Evolutionary conservation across 2,113 vertebrate genomes (phyloP), one percentile per base, ranked within the genome.

Genomic region (Rana temporaria): DNA sequence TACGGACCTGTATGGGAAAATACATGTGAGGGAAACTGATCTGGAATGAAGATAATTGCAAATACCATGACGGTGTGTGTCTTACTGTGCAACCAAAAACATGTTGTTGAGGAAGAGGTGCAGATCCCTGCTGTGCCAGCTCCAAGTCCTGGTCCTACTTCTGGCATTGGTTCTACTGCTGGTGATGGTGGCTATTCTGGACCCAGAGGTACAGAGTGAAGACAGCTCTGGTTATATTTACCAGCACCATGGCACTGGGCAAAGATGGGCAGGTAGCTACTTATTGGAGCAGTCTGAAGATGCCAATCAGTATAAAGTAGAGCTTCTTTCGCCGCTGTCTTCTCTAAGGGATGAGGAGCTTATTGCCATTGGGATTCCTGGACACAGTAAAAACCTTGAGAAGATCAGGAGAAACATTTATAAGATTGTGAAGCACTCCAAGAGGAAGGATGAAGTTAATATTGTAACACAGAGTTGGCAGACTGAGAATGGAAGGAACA

Each of bases 331-430:
- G 0, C 92, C 94, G 1, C 86, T 95, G 48, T 89, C 93, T 82
- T 92, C 95, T 7, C 87, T 98, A 70, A 88, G 90, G 73, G 96
- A 97, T 70, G 96, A 98, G 0, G 92, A 96, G 81, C 81, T 98
- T 56, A 90, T 89, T 82, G 93, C 91, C 0, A 84, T 92, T 2
- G 88, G 68, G 86, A 93, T 84, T 17, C 90, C 92, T 78, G 76
- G 85, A 22, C 87, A 86, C 78, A 88, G 74, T 74, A 91, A 89
- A 69, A 92, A 89, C 84, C 85, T 89, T 83, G 90, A 87, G 87
- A 88, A 80, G 84, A 86, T 87, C 81, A 92, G 86, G 87, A 94
- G 88, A 82, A 89, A 87, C 26, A 85, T 62, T 74, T 97, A 96
- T 56, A 91, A 90, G 59, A 63, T 96, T 87, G 85, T 96, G 69